A percentile compares a stretch with the other conserved stretches of the same genome.
These are phyloP conservation scores for Cryptoprocta ferox DNA, from an alignment of 2,797 vertebrate genomes.

Conservation along the genomic window DNA sequence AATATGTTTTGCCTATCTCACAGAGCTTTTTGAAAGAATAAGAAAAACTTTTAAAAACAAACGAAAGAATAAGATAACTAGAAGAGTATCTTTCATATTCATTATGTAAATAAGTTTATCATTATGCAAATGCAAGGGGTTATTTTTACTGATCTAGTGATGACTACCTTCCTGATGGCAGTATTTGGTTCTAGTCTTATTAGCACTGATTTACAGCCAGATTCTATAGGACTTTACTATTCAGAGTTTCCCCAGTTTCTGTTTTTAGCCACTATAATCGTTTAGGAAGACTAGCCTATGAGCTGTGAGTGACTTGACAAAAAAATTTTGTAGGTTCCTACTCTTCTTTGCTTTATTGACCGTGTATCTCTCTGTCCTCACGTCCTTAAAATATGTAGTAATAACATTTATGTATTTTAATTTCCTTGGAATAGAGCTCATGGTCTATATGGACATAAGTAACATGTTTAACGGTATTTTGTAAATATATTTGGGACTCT, in stretches of 20 bases:
- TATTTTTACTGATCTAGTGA: constrained; percentile 50
- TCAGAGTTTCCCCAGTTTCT: background rate
- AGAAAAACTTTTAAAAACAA: background rate
- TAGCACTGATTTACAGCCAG: background rate
- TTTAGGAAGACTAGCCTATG: background rate
- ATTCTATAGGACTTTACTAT: background rate
- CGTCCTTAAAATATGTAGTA: background rate
- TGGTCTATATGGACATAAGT: background rate
- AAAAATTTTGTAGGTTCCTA: background rate
- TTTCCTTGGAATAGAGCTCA: constrained; percentile 23
- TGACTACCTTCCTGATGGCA: constrained; percentile 19
- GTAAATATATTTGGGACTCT: background rate
- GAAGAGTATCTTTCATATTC: background rate
- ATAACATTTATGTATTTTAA: background rate
- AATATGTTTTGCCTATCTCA: background rate
- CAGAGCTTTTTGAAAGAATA: constrained; percentile 9
- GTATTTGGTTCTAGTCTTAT: background rate
- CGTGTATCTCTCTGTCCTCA: background rate
- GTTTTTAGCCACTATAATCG: background rate
- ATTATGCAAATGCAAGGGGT: background rate
- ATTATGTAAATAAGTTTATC: constrained; percentile 42
- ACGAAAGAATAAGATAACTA: constrained; percentile 1
- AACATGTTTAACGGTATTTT: constrained; percentile 20
- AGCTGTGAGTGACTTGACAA: background rate
- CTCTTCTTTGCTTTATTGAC: background rate